Evolutionary conservation across 2,113 vertebrate species (phyloP), one percentile per base, ranked within the genome.

Genomic region (Colossoma macropomum): DNA sequence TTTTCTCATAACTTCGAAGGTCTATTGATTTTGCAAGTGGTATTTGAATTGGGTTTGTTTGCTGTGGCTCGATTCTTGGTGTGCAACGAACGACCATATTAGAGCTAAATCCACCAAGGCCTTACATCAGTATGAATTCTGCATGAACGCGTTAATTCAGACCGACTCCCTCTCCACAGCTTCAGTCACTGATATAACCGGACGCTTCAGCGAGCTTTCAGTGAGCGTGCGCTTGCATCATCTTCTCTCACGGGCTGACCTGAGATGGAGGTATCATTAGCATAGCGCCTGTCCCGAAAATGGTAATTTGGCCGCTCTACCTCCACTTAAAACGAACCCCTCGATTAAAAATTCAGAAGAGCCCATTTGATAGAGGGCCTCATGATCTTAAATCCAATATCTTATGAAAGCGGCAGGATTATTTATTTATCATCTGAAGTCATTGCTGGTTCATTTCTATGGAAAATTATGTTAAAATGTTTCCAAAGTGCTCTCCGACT

Each of bases 261-360:
- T 75, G 41, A 23, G 77, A 17, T 41, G n/a, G 78, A 85, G 65
- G 34, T 52, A 25, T 45, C 28, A 85, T 80, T 84, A 76, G 62
- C 83, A 75, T 85, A 75, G 60, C 30, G 62, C 28, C 41, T 38
- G 75, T 52, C 56, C 69, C 34, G 12, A 86, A 79, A 60, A 79
- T 80, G 52, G 7, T 82, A 74, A 81, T 85, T 66, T 66, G n/a
- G 59, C 74, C 28, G 60, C 77, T 68, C 59, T 66, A 78, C 60
- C 74, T 69, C 63, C 25, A 52, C 79, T 66, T 21, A 68, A 48
- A 72, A 65, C 48, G 74, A 32, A 60, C 50, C 56, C 45, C 7
- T 15, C 65, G 28, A 78, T 82, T 85, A 82, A 77, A 85, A 32
- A 85, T 82, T 0, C 2, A 81, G 72, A 28, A 66, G 72, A 80